These are phyloP conservation scores for Rosalia funebris DNA, from an alignment of 2,888 invertebrate species.

Conservation along the genomic window DNA sequence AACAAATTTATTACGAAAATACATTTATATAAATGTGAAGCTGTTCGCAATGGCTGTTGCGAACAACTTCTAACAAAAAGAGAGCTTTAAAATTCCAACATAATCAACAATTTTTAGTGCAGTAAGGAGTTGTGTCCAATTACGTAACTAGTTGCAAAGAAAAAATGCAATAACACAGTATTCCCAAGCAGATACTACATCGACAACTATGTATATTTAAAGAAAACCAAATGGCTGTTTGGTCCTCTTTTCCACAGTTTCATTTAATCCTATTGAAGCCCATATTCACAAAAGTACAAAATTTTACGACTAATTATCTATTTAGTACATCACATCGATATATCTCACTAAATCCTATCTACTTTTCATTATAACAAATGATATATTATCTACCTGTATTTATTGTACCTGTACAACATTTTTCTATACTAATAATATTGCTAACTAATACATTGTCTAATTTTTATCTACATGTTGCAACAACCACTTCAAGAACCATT, in stretches of 20 bases:
- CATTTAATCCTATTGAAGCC: neutral
- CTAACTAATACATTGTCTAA: slow-evolving; percentile 52
- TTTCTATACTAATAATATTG: slow-evolving; percentile 46
- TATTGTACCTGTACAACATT: slow-evolving; percentile 47
- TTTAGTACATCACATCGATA: slow-evolving; percentile 12
- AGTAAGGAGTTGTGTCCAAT: neutral
- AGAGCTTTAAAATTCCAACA: neutral
- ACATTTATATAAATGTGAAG: slow-evolving; percentile 27
- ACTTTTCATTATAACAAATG: slow-evolving; percentile 7
- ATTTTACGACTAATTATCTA: slow-evolving; percentile 27
- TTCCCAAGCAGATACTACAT: neutral
- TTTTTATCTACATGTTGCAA: slow-evolving; percentile 33
- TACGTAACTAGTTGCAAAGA: neutral
- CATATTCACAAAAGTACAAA: slow-evolving; percentile 46
- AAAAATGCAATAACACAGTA: neutral
- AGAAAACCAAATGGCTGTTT: slow-evolving; percentile 61
- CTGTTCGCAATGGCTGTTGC: slow-evolving; percentile 59
- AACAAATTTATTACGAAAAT: slow-evolving; percentile 24
- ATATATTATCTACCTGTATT: slow-evolving; percentile 28
- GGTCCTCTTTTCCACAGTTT: slow-evolving; percentile 37
- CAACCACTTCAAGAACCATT: neutral
- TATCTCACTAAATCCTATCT: neutral
- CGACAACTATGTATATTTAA: slow-evolving; percentile 30
- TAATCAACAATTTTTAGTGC: neutral
- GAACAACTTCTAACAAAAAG: slow-evolving; percentile 45